Conservation (phyloP, 2,797 vertebrate genomes). For the Liasis olivaceus region DNA sequence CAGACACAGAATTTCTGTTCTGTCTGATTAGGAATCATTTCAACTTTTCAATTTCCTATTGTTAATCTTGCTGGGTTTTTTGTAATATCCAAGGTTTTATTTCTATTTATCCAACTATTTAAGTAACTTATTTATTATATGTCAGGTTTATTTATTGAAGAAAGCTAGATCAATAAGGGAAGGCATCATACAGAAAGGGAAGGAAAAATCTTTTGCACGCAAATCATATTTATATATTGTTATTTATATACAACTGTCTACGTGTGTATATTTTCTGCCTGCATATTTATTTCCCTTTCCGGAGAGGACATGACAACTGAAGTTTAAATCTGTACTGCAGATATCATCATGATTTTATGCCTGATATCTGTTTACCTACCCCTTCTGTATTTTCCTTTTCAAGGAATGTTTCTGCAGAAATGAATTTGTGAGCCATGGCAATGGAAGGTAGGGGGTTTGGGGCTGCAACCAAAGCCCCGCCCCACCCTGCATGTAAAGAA, state of each 20-base stretch:
- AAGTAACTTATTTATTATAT: slow-evolving; percentile 32
- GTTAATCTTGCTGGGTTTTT: background rate
- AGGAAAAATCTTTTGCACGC: background rate
- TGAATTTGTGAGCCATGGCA: background rate
- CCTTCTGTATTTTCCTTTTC: background rate
- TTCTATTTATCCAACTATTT: slow-evolving; percentile 21
- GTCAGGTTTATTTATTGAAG: slow-evolving; percentile 27
- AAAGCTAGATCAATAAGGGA: background rate
- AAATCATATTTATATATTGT: slow-evolving; percentile 20
- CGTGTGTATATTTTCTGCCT: background rate
- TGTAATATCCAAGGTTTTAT: background rate
- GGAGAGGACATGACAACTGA: background rate
- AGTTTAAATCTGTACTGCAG: background rate
- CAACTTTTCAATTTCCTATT: background rate
- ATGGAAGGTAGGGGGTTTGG: background rate
- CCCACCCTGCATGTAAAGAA: background rate
- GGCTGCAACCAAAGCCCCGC: too few species aligned
- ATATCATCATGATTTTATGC: background rate
- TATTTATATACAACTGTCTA: slow-evolving; percentile 7
- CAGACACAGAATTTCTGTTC: background rate
- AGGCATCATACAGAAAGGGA: background rate
- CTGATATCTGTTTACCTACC: background rate
- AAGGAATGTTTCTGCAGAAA: background rate
- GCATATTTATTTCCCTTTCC: slow-evolving; percentile 50
- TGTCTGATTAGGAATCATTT: background rate